Evolutionary conservation across 1,140 invertebrate species (phyloP).

Genomic region (Cydia splendana): DNA sequence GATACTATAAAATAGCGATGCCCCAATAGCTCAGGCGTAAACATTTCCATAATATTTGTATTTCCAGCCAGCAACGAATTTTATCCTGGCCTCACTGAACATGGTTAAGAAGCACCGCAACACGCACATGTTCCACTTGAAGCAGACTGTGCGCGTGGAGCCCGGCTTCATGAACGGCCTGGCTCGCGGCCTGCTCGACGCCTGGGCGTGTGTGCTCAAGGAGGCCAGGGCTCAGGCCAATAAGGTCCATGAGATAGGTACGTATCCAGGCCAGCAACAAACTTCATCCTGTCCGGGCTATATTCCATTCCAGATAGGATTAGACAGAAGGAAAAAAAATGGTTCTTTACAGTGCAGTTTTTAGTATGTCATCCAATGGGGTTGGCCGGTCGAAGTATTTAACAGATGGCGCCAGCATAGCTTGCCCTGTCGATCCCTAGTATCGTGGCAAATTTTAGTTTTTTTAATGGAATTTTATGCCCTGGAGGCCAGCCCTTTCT

Average conservation of each 20-base stretch:
- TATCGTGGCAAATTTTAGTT: too few relatives aligned
- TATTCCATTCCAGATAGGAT: too few relatives aligned
- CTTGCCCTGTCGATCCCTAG: too few relatives aligned
- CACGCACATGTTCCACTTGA: conserved; percentile 85
- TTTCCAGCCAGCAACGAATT: conserved; percentile 85
- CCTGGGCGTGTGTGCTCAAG: conserved; percentile 80
- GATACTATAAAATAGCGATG: too few relatives aligned
- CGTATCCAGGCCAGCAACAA: conserved; percentile 77
- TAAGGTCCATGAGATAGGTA: conserved; percentile 51
- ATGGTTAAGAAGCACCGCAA: conserved; percentile 84
- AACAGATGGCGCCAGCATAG: too few relatives aligned
- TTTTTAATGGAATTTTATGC: too few relatives aligned
- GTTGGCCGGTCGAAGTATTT: too few relatives aligned
- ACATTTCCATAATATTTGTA: not conserved
- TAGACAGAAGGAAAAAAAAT: too few relatives aligned
- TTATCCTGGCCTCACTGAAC: conserved; percentile 84
- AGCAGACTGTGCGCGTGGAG: conserved; percentile 82
- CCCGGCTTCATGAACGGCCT: conserved; percentile 79
- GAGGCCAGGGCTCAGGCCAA: conserved; percentile 43
- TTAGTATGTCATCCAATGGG: too few relatives aligned
- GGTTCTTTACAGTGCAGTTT: too few relatives aligned
- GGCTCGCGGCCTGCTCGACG: conserved; percentile 79
- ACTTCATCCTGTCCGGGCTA: conserved; percentile 80
- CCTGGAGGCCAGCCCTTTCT: too few relatives aligned
- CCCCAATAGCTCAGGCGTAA: too few relatives aligned